phyloP scores from a whole-genome alignment of 64 coral and sea anemone genomes.

The Acropora tenuis region DNA sequence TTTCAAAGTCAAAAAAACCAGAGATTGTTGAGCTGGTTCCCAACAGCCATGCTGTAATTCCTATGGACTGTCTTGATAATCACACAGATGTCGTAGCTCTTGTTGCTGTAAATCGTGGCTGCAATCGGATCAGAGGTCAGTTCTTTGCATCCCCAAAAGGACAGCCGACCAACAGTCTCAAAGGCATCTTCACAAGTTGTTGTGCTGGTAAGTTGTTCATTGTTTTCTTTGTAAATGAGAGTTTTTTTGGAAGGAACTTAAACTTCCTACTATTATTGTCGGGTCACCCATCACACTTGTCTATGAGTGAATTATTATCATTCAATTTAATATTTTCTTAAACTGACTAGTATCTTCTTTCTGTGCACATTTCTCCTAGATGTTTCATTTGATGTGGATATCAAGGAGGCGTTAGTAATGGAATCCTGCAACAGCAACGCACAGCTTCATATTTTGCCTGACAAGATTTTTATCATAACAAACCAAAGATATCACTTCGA shows the following conservation, averaged over 20 bases:
- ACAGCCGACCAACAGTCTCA: background rate
- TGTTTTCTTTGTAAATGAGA: background rate
- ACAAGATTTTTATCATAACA: slow-evolving; percentile 7
- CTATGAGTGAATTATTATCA: too few species aligned
- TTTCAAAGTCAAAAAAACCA: background rate
- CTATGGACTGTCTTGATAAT: background rate
- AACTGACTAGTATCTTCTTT: too few species aligned
- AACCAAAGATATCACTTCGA: slow-evolving; percentile 27
- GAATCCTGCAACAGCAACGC: background rate
- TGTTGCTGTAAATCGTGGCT: background rate
- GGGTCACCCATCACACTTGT: too few species aligned
- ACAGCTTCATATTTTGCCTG: slow-evolving; percentile 22
- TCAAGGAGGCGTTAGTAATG: background rate
- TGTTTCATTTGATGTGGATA: slow-evolving; percentile 24
- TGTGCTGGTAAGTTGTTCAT: slow-evolving; percentile 15
- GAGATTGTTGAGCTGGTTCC: background rate
- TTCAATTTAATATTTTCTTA: too few species aligned
- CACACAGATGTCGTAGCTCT: slow-evolving; percentile 24
- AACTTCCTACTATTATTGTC: too few species aligned
- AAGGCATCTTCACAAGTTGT: background rate
- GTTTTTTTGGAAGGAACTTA: background rate
- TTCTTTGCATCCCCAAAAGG: slow-evolving; percentile 1
- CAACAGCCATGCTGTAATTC: slow-evolving; percentile 14
- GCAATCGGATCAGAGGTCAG: background rate
- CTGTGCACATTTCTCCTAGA: background rate